These are phyloP conservation scores for Melikaiella ostensackeni DNA, from an alignment of 2,888 invertebrate genomes.

Conservation along the genomic window DNA sequence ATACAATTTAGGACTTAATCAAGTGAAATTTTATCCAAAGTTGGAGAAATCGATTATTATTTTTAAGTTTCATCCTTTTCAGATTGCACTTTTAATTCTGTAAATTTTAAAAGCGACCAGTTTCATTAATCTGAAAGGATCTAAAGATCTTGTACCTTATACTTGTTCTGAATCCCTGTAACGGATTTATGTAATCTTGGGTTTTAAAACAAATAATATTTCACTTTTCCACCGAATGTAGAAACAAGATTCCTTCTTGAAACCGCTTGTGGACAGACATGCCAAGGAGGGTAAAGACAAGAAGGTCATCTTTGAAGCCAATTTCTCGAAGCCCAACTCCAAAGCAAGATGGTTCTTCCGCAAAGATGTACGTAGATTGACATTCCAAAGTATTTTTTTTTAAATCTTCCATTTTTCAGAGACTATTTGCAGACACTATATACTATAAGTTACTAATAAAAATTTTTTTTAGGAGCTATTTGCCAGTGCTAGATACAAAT, in stretches of 20 bases:
- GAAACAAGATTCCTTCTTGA: conserved; percentile 97
- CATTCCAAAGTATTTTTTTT: not conserved
- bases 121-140: conserved; percentile 26
- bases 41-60: not conserved
- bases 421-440: too few species aligned
- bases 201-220: conserved; percentile 31
- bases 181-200: not conserved
- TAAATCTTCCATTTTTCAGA: not conserved
- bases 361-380: conserved; percentile 89
- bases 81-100: too few species aligned
- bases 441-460: not conserved
- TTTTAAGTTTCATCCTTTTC: not conserved
- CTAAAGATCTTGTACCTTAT: not conserved
- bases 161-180: not conserved
- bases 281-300: conserved; percentile 98
- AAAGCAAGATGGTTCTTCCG: conserved; percentile 95
- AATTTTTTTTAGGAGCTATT: conserved; percentile 89
- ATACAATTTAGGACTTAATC: not conserved
- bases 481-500: conserved; percentile 97
- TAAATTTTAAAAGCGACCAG: conserved; percentile 21
- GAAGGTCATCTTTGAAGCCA: conserved; percentile 94
- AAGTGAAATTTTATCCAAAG: not conserved
- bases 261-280: conserved; percentile 95
- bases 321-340: conserved; percentile 97
- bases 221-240: conserved; percentile 70